Conservation (phyloP, 1,140 invertebrate genomes). For the Thaumetopoea pityocampa region DNA sequence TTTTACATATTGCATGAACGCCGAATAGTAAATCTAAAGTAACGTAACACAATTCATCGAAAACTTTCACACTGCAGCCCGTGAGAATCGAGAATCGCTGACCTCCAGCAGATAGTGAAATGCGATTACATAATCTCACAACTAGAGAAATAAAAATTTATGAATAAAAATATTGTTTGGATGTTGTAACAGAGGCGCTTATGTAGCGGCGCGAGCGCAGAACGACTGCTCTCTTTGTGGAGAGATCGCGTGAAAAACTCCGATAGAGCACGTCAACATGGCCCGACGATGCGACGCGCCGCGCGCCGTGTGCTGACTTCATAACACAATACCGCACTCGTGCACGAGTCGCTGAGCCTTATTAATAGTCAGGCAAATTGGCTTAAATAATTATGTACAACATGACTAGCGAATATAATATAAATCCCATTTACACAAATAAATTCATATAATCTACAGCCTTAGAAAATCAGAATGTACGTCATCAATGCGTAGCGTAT, state of each 20-base stretch:
- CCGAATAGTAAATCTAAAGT: slow-evolving; percentile 3
- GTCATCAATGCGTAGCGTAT: too few relatives aligned
- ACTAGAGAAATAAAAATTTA: slow-evolving; percentile 8
- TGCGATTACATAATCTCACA: slow-evolving; percentile 7
- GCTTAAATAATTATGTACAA: slow-evolving; percentile 4
- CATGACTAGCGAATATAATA: too few relatives aligned
- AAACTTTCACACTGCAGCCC: slow-evolving; percentile 25
- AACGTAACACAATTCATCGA: slow-evolving; percentile 7
- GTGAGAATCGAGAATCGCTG: not conserved
- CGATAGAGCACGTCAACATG: slow-evolving; percentile 50
- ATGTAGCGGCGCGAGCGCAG: slow-evolving; percentile 42
- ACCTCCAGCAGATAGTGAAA: not conserved
- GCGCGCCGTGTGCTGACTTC: slow-evolving; percentile 21
- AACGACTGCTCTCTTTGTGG: slow-evolving; percentile 60
- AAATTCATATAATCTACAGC: too few relatives aligned
- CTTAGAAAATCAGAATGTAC: too few relatives aligned
- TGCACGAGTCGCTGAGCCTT: slow-evolving; percentile 17
- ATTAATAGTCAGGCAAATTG: slow-evolving; percentile 8
- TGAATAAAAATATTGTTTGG: slow-evolving; percentile 3
- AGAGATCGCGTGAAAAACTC: slow-evolving; percentile 71
- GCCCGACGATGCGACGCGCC: slow-evolving; percentile 6
- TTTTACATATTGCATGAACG: slow-evolving; percentile 28
- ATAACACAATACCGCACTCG: slow-evolving; percentile 25
- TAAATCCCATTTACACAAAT: too few relatives aligned
- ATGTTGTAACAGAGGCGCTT: slow-evolving; percentile 28